Evolutionary conservation across 1,140 invertebrate species (phyloP), one percentile per base, ranked within the genome.

Genomic region (Papilio dardanus): DNA sequence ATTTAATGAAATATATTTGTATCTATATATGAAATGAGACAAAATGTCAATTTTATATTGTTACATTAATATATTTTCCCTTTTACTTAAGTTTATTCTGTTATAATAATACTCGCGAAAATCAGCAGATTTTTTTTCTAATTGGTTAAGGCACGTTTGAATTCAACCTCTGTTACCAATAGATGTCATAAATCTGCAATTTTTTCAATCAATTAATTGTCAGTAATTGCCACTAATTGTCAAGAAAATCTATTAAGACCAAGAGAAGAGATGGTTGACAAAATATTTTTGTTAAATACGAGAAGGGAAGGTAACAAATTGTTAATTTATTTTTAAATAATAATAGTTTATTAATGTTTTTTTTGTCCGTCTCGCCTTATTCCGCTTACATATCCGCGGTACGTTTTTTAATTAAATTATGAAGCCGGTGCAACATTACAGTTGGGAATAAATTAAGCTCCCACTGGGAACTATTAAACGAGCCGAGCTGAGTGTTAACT

Each of bases 401-500:
- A 68, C 28, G 37, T 71, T 67, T 77, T 74, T 69, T 46, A 74
- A 73, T 74, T 74, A 74, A 74, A 74, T 68, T 74, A 73, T 37
- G 76, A 79, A 75, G 69, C 77, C 78, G 75, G 77, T 77, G 69
- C 69, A 73, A 83, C 76, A 80, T 79, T 84, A 79, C 81, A 79
- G 81, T 75, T 77, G 68, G 74, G 76, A 81, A 86, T 82, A 84
- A 87, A 87, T 87, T 83, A 84, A 84, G 79, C 77, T 76, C 33
- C 77, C 74, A 76, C 74, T 77, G 74, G 76, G 78, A 76, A 82
- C 77, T 83, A 86, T 81, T 83, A 83, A 80, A 77, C 79, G 74
- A 79, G 74, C 76, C 77, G 81, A 82, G 82, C 81, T 85, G 82
- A 88, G 86, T 86, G 86, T 88, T 86, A 88, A 89, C 86, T 89